Evolutionary conservation across 2,113 vertebrate genomes (phyloP).

Genomic region (Calyptommatus sinebrachiatus): DNA sequence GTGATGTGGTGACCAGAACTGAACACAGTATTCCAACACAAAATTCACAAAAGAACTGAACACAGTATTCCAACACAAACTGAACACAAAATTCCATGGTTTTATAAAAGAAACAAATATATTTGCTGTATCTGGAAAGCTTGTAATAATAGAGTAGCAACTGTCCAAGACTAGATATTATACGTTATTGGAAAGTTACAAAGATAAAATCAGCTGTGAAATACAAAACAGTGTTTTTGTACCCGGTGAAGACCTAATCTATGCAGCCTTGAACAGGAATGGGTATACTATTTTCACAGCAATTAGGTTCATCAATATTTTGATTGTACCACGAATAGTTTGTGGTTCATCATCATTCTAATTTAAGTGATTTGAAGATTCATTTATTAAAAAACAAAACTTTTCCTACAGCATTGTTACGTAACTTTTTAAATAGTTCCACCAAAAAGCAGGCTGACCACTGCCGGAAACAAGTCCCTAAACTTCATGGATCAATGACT

Average conservation of each 20-base stretch:
- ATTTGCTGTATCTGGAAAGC: too few species aligned
- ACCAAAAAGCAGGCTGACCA: slow-evolving; percentile 44
- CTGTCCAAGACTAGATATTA: too few species aligned
- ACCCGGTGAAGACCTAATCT: slow-evolving; percentile 5
- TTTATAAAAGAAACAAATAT: too few species aligned
- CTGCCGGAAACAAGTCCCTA: slow-evolving; percentile 56
- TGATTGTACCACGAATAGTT: background rate
- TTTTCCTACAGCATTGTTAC: slow-evolving; percentile 33
- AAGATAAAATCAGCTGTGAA: slow-evolving; percentile 10
- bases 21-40: too few species aligned
- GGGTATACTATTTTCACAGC: slow-evolving; percentile 30
- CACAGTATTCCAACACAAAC: too few species aligned
- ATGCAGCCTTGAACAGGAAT: background rate
- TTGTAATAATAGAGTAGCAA: too few species aligned
- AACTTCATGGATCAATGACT: slow-evolving; percentile 46
- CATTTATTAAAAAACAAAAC: slow-evolving; percentile 26
- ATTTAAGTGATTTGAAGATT: slow-evolving; percentile 39
- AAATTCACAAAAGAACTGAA: too few species aligned
- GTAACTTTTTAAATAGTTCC: slow-evolving; percentile 26
- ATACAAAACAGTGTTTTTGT: slow-evolving; percentile 19
- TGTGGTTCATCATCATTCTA: slow-evolving; percentile 25
- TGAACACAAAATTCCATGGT: too few species aligned
- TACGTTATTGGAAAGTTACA: too few species aligned
- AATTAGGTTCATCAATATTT: slow-evolving; percentile 28
- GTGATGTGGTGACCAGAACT: too few species aligned